Evolutionary conservation across 2,113 vertebrate genomes (phyloP), one percentile per base, ranked within the genome.

Genomic region (Pantherophis guttatus): DNA sequence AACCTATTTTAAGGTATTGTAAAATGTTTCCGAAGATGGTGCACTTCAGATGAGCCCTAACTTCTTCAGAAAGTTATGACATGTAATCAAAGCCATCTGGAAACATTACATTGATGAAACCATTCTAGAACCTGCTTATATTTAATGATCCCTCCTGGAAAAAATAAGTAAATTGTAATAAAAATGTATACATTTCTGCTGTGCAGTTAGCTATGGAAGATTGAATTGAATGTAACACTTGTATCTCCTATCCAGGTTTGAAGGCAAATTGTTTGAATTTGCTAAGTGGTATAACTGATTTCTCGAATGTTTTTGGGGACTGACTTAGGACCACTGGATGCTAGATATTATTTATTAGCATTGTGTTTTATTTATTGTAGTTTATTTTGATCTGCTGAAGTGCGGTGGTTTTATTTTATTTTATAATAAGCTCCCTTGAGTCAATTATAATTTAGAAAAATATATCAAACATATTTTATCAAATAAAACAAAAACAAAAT

Each of bases 41-140:
- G n/a, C 65, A 15, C 5, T 75, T 15, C 29, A 75, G 29, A 7
- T 75, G n/a, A 75, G n/a, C 65, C 65, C 29, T 75, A 15, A 75
- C n/a, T 33, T 70, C 62, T 70, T 75, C n/a, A 75, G 13, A 17
- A 33, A 5, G n/a, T 62, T 75, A 75, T 75, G 65, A 75, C 65
- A 75, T n/a, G 13, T 13, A 75, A 33, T 33, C 29, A 75, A 75
- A 33, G 12, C 17, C 12, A 70, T 70, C n/a, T 33, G 65, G n/a
- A 75, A 75, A 33, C 12, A 75, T 75, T 75, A 75, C 5, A 17
- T 33, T 75, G 65, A 33, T 33, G 65, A 75, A 75, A 3, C 65
- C 65, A 70, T 70, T 70, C 24, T 85, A 95, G 86, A 96, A 96
- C 96, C 93, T 93, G 89, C 90, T 90, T 93, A 55, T 59, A 94